Evolutionary conservation across 2,113 vertebrate species (phyloP).

Genomic region (Thalassoma bifasciatum): DNA sequence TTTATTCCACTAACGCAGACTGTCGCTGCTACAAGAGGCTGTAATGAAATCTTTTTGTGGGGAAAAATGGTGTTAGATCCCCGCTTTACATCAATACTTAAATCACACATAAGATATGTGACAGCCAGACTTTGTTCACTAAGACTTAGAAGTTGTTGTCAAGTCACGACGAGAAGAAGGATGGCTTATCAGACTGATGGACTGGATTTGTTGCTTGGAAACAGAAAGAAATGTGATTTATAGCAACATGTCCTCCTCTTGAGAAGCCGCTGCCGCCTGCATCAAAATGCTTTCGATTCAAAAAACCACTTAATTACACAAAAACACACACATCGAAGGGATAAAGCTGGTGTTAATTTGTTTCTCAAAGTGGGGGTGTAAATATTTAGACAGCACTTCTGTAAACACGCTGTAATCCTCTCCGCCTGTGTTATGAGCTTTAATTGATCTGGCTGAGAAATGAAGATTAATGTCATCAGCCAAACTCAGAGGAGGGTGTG

Average conservation of each 20-base stretch:
- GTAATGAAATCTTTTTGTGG: background rate
- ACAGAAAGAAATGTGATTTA: conserved; percentile 59
- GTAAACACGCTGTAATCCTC: conserved; percentile 11
- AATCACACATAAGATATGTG: conserved; percentile 1
- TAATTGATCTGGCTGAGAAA: conserved; percentile 6
- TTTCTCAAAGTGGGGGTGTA: conserved; percentile 14
- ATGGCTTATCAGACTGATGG: conserved; percentile 39
- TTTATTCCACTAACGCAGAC: background rate
- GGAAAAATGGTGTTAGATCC: background rate
- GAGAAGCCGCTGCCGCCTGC: conserved; percentile 27
- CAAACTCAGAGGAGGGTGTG: background rate
- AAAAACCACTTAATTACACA: conserved; percentile 16
- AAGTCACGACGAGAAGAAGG: conserved; percentile 52
- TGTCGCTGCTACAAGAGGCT: background rate
- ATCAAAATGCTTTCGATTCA: conserved; percentile 33
- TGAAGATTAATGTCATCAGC: conserved; percentile 34
- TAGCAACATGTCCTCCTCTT: conserved; percentile 35
- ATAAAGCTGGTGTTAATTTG: conserved; percentile 15
- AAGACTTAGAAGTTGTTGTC: conserved; percentile 40
- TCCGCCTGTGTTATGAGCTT: conserved; percentile 4
- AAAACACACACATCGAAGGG: conserved; percentile 15
- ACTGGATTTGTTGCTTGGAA: conserved; percentile 71
- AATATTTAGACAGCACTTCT: background rate
- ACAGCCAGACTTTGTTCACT: conserved; percentile 16
- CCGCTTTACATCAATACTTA: background rate